Base-by-base conservation (phyloP, 2,888 invertebrate species). In the Argynnis bischoffii region DNA sequence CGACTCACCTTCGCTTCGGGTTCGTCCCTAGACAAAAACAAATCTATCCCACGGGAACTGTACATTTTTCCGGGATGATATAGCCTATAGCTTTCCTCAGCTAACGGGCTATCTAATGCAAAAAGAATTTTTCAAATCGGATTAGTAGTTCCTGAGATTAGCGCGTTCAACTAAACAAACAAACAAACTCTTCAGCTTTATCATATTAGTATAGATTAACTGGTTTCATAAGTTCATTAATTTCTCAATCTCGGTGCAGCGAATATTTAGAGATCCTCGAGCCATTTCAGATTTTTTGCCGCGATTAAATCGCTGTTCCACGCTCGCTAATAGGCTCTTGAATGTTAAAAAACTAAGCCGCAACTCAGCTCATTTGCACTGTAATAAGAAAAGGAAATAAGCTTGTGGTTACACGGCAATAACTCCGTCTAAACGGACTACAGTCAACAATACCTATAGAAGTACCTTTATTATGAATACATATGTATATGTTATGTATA, bases 351-450 rank as follows among this genome's bases (percentile, higher is more conserved):
- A 60, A 48, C 50, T 14, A 35, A 60, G 35, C 60, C 50, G 18
- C 61, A 61, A 53, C 61, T 61, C 41, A 15, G 61, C 53, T 21
- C 51, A 14, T 61, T 35, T 61, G 31, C 35, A 48, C 13, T 48
- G n/a, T 53, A 61, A 61, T 61, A 51, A 61, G 50, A 61, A 61
- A 51, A 61, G 15, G 41, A 41, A 61, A 61, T 53, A 53, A 41
- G 51, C 50, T 61, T 61, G 61, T 14, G 61, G 61, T 53, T 61
- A 35, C 18, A 61, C 50, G 50, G 14, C 14, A 35, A 15, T 41
- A 18, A 14, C 31, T 15, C 50, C 35, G 16, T 41, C 16, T 18
- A 51, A 51, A 61, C 51, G 48, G 16, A 60, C 48, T 51, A 8
- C 16, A 51, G 6, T 51, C 16, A 51, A 41, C 35, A 41, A 41